Base-by-base conservation (phyloP, 2,888 invertebrate genomes). In the Dolomedes plantarius region DNA sequence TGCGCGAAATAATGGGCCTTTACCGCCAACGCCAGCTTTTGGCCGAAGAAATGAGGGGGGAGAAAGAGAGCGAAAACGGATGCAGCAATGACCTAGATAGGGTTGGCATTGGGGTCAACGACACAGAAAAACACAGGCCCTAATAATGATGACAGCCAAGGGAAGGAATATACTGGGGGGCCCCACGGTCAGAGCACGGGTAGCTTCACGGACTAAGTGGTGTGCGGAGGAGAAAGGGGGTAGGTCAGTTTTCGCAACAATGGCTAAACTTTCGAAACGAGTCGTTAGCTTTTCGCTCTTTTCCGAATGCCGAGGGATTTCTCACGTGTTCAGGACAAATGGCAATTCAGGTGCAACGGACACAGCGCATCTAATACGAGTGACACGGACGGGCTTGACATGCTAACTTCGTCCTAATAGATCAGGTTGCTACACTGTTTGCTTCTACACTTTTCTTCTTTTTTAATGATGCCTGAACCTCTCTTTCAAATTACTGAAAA, bases 1-100 rank as follows among this genome's bases (percentile, higher is more conserved):
- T n/a, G n/a, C n/a, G n/a, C n/a, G n/a, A n/a, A n/a, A n/a, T n/a
- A n/a, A n/a, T n/a, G n/a, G n/a, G n/a, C n/a, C n/a, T n/a, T n/a
- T n/a, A n/a, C n/a, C n/a, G 9, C 5, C 36, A 5, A 36, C 5
- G 6, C 6, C 36, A 9, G 9, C 36, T 19, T 2, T n/a, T n/a
- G 56, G 56, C 56, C 56, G 67, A 9, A n/a, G 29, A 7, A 29
- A 28, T 16, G 50, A 23, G 73, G 41, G 39, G 16, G 16, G 28
- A 41, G 62, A 19, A 29, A 80, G 36, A 62, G 29, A 71, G 67
- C 32, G 67, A n/a, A 83, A 83, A 50, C 83, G 83, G 83, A 83
- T 83, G 83, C 75, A 83, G 83, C 83, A 83, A 83, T 83, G 83
- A 83, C 83, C 83, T 72, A 83, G 76, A 83, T 83, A 71, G 76